These are phyloP conservation scores for Bombus confusus DNA, from an alignment of 1,140 invertebrate species.

Conservation along the genomic window DNA sequence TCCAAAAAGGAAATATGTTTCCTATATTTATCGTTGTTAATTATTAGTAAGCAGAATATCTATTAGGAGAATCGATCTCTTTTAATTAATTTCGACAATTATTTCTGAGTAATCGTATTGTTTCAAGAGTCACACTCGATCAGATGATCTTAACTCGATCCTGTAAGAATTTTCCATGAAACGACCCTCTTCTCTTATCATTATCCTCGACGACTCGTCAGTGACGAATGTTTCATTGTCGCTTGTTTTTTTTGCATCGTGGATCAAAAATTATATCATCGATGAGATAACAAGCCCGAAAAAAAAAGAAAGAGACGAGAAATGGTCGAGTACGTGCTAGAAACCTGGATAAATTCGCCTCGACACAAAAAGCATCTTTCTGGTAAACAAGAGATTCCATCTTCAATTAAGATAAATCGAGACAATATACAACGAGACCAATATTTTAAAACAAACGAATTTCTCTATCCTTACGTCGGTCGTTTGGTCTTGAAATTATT, in stretches of 20 bases:
- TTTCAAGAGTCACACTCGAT: no score
- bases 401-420: not conserved
- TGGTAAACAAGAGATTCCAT: not conserved
- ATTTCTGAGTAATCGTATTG: not conserved
- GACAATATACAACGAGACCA: no score
- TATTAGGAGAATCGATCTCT: not conserved
- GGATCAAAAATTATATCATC: slow-evolving; percentile 6
- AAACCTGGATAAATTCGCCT: not conserved
- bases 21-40: not conserved
- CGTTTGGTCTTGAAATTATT: not conserved
- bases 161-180: not conserved
- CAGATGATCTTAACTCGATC: not conserved
- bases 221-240: no score
- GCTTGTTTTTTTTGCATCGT: not conserved
- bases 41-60: not conserved
- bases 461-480: not conserved
- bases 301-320: not conserved
- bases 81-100: not conserved
- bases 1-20: not conserved
- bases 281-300: not conserved
- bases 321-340: not conserved
- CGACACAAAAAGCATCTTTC: not conserved
- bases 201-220: not conserved
- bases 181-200: not conserved
- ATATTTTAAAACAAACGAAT: not conserved